These are phyloP conservation scores for Paragorgia papillata DNA, from an alignment of 92 coral and sea anemone genomes.

Conservation along the genomic window DNA sequence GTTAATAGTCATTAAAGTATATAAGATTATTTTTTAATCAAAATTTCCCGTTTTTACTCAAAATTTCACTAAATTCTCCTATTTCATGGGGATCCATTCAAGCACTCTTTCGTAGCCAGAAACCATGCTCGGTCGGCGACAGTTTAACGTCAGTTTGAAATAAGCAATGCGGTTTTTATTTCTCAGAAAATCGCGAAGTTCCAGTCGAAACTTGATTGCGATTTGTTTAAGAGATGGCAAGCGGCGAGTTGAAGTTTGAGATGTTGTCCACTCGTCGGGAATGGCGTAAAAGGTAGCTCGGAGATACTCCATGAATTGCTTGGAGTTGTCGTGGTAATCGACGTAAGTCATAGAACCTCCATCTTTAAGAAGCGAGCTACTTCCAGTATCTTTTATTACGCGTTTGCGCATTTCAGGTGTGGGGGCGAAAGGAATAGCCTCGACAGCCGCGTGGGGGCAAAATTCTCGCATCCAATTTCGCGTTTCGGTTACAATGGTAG, in stretches of 20 bases:
- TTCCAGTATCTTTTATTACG: not conserved
- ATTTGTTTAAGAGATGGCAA: conserved; percentile 37
- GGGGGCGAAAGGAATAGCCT: not conserved
- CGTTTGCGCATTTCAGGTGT: not conserved
- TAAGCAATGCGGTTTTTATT: conserved; percentile 25
- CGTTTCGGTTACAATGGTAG: conserved; percentile 59
- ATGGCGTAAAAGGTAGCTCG: conserved; percentile 58
- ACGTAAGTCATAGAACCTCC: conserved; percentile 8
- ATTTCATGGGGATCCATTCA: conserved; percentile 55
- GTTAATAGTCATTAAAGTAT: too few species aligned
- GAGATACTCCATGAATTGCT: conserved; percentile 53
- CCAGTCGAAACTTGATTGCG: conserved; percentile 56
- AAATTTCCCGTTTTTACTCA: too few species aligned
- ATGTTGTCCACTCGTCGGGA: not conserved
- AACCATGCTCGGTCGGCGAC: conserved; percentile 38
- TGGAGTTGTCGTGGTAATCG: conserved; percentile 58
- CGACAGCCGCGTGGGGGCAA: not conserved
- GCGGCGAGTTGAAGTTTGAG: conserved; percentile 18
- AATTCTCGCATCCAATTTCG: conserved; percentile 30
- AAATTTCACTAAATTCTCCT: not conserved
- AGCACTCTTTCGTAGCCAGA: conserved; percentile 49
- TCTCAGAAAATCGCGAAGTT: conserved; percentile 61
- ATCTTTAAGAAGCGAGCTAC: not conserved
- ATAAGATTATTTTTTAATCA: too few species aligned
- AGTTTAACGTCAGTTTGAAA: conserved; percentile 28